Base-by-base conservation (phyloP, 2,797 vertebrate genomes). In the Hippocampus kuda region DNA sequence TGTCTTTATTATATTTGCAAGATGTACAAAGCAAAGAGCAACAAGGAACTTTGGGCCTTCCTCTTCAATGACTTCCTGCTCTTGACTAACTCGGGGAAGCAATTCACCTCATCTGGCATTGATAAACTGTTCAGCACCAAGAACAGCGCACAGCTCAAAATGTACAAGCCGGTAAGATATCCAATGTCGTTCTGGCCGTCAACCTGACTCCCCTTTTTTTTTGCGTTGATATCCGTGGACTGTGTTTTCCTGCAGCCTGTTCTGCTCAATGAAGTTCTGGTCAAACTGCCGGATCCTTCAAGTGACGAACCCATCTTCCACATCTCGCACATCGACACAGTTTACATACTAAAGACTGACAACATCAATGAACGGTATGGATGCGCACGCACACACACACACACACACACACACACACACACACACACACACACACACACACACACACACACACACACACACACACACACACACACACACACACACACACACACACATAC, bases 61-160 rank as follows among this genome's bases (percentile, higher is more conserved):
- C 94, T 99, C 71, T 99, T 98, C 83, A 99, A 91, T 0, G 97
- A 99, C 91, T 98, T 99, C 84, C 92, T 99, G 73, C 94, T 99
- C 24, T 91, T 99, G 73, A 99, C 97, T 63, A 90, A 94, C 79
- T 85, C 93, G 60, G 86, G 91, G 13, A 97, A 94, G 75, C 95
- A 95, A 84, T 97, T 99, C 65, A 90, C 90, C 3, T 93, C 94
- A n/a, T 94, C 94, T 0, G 90, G 90, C 42, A 87, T 89, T 0
- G 97, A 99, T 72, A 96, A 94, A 71, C 91, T 95, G 22, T 99
- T 99, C 90, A 96, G 92, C 85, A 87, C 89, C 67, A 97, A 92
- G 84, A 95, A 90, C 86, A 95, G 88, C 2, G 84, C 87, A 4
- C 94, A 98, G 77, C 95, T 95, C 83, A 97, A 94, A 86, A 94